phyloP scores from a whole-genome alignment of 2,113 vertebrate genomes.

The Microcebus lehilahytsara region DNA sequence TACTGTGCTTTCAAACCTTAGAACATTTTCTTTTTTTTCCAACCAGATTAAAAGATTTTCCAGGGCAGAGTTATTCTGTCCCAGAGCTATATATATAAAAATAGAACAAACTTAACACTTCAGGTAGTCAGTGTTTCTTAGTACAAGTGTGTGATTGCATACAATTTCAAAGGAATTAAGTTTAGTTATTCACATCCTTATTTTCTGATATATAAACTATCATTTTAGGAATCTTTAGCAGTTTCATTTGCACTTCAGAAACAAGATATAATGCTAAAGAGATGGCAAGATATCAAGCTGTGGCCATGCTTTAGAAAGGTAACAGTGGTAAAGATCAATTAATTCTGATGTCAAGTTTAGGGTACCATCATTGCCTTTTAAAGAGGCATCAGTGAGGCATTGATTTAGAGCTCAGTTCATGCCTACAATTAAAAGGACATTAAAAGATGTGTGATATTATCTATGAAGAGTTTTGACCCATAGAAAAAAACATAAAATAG shows the following conservation, averaged over 20 bases:
- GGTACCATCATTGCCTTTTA: not conserved
- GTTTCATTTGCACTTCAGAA: conserved; percentile 48
- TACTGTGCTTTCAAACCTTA: not conserved
- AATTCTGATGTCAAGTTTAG: not conserved
- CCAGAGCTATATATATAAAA: not conserved
- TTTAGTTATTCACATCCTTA: not conserved
- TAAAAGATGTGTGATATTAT: conserved; percentile 53
- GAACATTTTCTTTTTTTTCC: not conserved
- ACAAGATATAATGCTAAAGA: conserved; percentile 39
- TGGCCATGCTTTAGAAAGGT: conserved; percentile 28
- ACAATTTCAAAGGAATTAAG: not conserved
- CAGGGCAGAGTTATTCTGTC: not conserved
- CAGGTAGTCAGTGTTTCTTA: not conserved
- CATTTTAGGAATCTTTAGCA: not conserved
- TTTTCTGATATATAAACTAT: conserved; percentile 5
- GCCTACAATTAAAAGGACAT: not conserved
- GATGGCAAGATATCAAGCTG: conserved; percentile 71
- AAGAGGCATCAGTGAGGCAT: not conserved
- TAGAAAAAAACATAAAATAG: not conserved
- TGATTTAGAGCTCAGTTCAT: not conserved
- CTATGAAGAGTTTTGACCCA: conserved; percentile 5
- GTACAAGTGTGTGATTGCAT: not conserved
- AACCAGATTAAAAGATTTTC: not conserved
- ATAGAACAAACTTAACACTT: not conserved
- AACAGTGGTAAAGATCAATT: not conserved